A percentile compares a stretch with the other conserved stretches of the same genome.
phyloP scores from a whole-genome alignment of 1,140 invertebrate species.

The Diorhabda elongata region DNA sequence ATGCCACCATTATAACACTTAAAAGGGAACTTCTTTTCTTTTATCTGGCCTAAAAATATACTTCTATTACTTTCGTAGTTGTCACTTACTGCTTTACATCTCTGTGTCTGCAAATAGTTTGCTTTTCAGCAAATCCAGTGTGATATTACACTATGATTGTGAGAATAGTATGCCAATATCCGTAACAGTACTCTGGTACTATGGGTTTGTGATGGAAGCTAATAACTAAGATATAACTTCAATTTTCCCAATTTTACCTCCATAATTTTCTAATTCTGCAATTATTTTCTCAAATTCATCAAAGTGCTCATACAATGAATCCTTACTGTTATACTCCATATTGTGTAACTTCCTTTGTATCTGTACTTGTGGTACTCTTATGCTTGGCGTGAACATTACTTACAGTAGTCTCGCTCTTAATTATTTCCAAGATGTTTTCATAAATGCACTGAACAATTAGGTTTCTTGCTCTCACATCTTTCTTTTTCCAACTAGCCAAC shows the following conservation, averaged over 20 bases:
- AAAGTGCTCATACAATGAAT: neutral
- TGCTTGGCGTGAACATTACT: neutral
- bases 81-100: too few species aligned
- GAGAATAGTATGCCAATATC: neutral
- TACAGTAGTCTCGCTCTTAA: neutral
- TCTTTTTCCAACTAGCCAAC: conserved; percentile 16
- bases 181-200: neutral
- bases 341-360: conserved; percentile 8
- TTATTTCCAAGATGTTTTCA: conserved; percentile 11
- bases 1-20: conserved; percentile 7
- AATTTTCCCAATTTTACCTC: conserved; percentile 3
- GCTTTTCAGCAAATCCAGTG: conserved; percentile 4
- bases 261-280: neutral
- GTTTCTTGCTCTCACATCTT: conserved; percentile 22
- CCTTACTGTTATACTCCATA: conserved; percentile 3
- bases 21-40: neutral
- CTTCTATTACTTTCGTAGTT: too few species aligned
- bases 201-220: neutral
- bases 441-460: conserved; percentile 12
- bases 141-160: neutral
- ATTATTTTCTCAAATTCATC: conserved; percentile 5
- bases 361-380: neutral
- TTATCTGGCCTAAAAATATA: too few species aligned
- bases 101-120: neutral
- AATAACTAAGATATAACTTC: conserved; percentile 1